Evolutionary conservation across 2,113 vertebrate genomes (phyloP), one percentile per base, ranked within the genome.

Genomic region (Gracilinanus agilis): DNA sequence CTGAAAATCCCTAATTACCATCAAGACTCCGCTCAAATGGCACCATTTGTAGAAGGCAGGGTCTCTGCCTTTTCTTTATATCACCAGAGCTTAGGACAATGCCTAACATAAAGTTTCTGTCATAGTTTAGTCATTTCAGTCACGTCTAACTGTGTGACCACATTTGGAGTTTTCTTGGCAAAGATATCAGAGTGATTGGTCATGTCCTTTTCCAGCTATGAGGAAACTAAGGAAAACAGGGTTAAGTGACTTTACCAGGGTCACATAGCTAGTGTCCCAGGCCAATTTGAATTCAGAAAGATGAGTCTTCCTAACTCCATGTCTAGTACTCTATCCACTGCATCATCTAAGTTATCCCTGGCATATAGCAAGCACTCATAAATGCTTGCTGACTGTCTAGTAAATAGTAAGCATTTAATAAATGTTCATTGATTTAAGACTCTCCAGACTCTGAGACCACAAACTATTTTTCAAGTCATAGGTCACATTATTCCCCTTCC

Each of bases 51-150:
- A 67, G 29, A 67, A 67, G 11, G 11, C 3, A 16, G 12, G 55
- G 29, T 27, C 11, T 61, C 27, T 61, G 58, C 58, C 4, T 49
- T 61, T 29, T 67, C 25, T 67, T 67, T 67, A 29, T 67, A 16
- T 67, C 58, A 9, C 9, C 27, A 61, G 10, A 1, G 9, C 10
- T 29, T 61, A 61, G 29, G 29, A 61, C 8, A 61, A 25, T 29
- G 0, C 0, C 56, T 29, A 27, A 10, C 2, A 61, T 11, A 29
- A n/a, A n/a, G n/a, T n/a, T n/a, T n/a, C n/a, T n/a, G n/a, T n/a
- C n/a, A n/a, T 61, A 61, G 58, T 29, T 49, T 1, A 56, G 55
- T 56, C 27, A 61, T 34, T 67, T 67, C 61, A 67, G 61, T 34
- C 11, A 5, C 34, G 29, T 55, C 55, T 21, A 21, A 55, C 54